Evolutionary conservation across 2,797 vertebrate species (phyloP), one percentile per base, ranked within the genome.

Genomic region (Oryzias sinensis): DNA sequence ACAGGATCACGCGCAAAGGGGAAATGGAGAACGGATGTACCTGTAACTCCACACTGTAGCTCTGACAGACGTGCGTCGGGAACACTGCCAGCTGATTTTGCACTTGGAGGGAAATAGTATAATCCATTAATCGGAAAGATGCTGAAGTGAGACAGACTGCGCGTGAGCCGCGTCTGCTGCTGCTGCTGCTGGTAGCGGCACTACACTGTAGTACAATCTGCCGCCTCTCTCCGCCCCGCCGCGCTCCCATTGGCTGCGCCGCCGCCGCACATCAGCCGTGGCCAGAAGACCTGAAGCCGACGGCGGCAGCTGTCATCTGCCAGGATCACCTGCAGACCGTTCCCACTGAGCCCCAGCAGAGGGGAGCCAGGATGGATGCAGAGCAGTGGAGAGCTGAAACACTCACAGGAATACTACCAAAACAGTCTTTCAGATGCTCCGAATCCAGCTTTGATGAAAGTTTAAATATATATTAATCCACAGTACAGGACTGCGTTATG

Each of bases 11-110:
- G 22, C 51, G 43, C 14, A 44, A 43, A 44, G 16, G 14, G 14
- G 24, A 16, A 14, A 9, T 55, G 13, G 29, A 20, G 55, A 29
- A 37, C 18, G 27, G 37, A 49, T 43, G 68, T 91, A 93, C 92
- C 91, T 93, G 91, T 90, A 92, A 91, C 89, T 93, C 89, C 79
- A 91, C 83, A 59, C 87, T 85, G 88, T 86, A 90, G 65, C 80
- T 80, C 86, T 87, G 84, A 33, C 74, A 87, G 65, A 89, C 75
- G 85, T 91, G 89, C 37, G 89, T 89, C 58, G 87, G 87, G 69
- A 79, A 90, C 67, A 90, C 81, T 71, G 86, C 78, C 80, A 91
- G 83, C 68, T 90, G 89, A 68, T 91, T 90, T 84, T 92, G 85
- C 82, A 91, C 87, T 85, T 92, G 87, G 68, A 93, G 86, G 57